Conservation (phyloP, 2,888 invertebrate species). For the Bimastos eiseni region DNA sequence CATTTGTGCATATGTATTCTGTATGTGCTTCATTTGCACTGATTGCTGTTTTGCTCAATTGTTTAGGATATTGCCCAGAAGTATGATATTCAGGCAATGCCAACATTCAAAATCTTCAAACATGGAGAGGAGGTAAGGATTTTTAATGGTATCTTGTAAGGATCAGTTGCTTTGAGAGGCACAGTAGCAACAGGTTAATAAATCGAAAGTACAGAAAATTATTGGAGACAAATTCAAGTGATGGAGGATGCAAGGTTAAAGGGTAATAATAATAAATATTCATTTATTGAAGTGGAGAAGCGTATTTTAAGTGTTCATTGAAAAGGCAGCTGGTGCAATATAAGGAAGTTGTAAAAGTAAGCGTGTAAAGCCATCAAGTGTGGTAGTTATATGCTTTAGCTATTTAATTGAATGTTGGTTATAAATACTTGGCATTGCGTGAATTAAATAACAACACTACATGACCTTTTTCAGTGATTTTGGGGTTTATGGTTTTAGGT, state of each 20-base stretch:
- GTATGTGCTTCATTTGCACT: background rate
- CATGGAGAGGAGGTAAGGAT: background rate
- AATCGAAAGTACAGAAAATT: background rate
- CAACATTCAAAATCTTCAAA: constrained; percentile 28
- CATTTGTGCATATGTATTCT: background rate
- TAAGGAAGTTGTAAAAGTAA: background rate
- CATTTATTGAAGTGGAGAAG: background rate
- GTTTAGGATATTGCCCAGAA: constrained; percentile 23
- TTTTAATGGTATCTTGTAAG: background rate
- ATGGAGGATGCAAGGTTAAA: background rate
- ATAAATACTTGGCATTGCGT: background rate
- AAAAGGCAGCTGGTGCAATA: background rate
- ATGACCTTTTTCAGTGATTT: background rate
- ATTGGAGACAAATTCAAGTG: background rate
- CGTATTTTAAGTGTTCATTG: background rate
- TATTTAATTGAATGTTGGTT: background rate
- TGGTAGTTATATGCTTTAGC: background rate
- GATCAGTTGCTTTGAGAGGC: background rate
- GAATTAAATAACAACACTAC: background rate
- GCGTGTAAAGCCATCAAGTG: background rate
- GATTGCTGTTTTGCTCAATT: background rate
- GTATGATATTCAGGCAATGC: constrained; percentile 27
- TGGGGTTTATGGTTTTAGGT: background rate
- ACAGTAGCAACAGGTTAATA: background rate
- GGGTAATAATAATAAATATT: no score